Evolutionary conservation across 2,113 vertebrate genomes (phyloP).

Genomic region (Nasalis larvatus): DNA sequence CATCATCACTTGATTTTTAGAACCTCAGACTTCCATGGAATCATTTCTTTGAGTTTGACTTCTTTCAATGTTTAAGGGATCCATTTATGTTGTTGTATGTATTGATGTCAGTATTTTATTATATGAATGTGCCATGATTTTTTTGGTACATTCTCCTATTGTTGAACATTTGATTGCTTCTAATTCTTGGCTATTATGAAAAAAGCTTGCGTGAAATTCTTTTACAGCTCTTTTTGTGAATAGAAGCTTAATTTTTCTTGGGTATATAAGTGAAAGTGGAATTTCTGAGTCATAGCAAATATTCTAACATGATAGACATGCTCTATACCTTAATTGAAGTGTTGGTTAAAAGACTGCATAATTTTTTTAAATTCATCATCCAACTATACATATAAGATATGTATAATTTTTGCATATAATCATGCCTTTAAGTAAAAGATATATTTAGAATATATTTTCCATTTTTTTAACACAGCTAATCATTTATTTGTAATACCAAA

Average conservation of each 20-base stretch:
- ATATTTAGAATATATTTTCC: not conserved
- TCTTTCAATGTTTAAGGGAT: not conserved
- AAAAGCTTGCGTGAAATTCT: not conserved
- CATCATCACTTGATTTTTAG: not conserved
- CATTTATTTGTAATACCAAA: not conserved
- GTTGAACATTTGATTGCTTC: not conserved
- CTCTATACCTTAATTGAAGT: not conserved
- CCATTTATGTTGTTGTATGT: not conserved
- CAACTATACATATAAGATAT: not conserved
- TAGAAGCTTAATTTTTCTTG: not conserved
- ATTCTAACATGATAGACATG: not conserved
- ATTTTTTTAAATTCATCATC: not conserved
- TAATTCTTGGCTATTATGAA: not conserved
- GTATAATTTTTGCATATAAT: not conserved
- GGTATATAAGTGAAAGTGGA: not conserved
- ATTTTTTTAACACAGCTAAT: not conserved
- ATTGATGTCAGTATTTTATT: not conserved
- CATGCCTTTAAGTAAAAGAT: not conserved
- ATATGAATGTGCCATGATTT: not conserved
- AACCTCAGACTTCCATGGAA: not conserved
- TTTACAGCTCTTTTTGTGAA: not conserved
- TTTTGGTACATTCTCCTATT: not conserved
- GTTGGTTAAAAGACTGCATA: not conserved
- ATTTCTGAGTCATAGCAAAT: not conserved
- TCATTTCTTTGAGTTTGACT: not conserved